Conservation (phyloP, 2,797 vertebrate species). For the Platalea minor region DNA sequence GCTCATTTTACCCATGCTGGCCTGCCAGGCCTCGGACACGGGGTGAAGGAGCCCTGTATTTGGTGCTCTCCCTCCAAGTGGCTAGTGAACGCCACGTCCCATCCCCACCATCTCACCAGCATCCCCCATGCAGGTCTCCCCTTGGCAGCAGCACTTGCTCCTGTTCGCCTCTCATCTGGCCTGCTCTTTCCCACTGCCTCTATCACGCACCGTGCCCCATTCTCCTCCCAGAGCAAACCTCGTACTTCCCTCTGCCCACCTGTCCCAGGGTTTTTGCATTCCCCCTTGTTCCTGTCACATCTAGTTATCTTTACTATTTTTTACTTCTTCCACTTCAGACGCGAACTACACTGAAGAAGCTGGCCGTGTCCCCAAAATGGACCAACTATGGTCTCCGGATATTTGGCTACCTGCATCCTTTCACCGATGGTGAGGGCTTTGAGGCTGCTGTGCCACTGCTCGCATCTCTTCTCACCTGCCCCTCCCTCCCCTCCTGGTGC, state of each 20-base stretch:
- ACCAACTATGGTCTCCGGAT: conserved; percentile 93
- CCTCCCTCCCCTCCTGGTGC: neutral
- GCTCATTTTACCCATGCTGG: neutral
- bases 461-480: rapidly evolving
- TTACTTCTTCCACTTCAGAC: conserved; percentile 70
- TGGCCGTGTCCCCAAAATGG: conserved; percentile 89
- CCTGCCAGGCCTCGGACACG: neutral
- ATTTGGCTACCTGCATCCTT: conserved; percentile 94
- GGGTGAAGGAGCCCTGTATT: neutral
- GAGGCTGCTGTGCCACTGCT: neutral
- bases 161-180: neutral
- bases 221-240: neutral
- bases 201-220: rapidly evolving
- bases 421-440: conserved; percentile 76
- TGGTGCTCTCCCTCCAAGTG: neutral
- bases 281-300: neutral
- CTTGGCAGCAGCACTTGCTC: neutral
- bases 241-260: neutral
- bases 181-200: neutral
- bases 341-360: conserved; percentile 85
- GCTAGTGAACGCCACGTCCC: rapidly evolving
- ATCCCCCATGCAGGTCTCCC: neutral
- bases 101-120: neutral
- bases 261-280: neutral
- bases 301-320: neutral